Base-by-base conservation (phyloP, 2,113 vertebrate genomes). In the Agelaius tricolor region DNA sequence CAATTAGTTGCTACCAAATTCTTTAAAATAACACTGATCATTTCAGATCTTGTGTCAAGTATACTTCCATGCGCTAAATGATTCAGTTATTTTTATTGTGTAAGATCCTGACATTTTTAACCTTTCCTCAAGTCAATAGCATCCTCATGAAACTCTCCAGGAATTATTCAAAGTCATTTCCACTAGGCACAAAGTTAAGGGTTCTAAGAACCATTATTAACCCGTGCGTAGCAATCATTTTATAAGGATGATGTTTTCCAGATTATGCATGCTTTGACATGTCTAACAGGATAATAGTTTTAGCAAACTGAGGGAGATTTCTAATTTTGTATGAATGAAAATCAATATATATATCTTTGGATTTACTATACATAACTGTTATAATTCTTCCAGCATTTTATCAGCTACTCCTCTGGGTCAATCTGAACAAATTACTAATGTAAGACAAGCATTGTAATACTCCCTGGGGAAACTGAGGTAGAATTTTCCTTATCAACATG, bases 251-350 rank as follows among this genome's bases (percentile, higher is more conserved):
- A 46, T 89, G 37, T 54, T 94, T 90, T 75, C 74, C 77, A 84
- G 52, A 62, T 86, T 41, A 84, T 65, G 28, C 20, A 61, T 41
- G 6, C 41, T 87, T 54, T 87, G 66, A 54, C 55, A 87, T 23
- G 30, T 93, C 46, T 76, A 76, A 82, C 28, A 66, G 33, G 16
- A 30, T 73, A 83, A 66, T 44, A 30, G 62, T 39, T 91, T 91
- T 59, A 89, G 54, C 28, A 91, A 89, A 91, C 37, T 41, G 59
- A 94, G 44, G 37, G 41, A 69, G 23, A 66, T 73, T 89, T 85
- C 78, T 91, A 73, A 85, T 89, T 85, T 83, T 79, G 27, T 75
- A 15, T 62, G 30, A 93, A 90, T 74, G n/a, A 93, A 96, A 94
- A 95, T 89, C 62, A 87, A 79, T 93, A 89, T 23, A 7, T 79